Evolutionary conservation across 2,113 vertebrate genomes (phyloP).

Genomic region (Erpornis zantholeuca): DNA sequence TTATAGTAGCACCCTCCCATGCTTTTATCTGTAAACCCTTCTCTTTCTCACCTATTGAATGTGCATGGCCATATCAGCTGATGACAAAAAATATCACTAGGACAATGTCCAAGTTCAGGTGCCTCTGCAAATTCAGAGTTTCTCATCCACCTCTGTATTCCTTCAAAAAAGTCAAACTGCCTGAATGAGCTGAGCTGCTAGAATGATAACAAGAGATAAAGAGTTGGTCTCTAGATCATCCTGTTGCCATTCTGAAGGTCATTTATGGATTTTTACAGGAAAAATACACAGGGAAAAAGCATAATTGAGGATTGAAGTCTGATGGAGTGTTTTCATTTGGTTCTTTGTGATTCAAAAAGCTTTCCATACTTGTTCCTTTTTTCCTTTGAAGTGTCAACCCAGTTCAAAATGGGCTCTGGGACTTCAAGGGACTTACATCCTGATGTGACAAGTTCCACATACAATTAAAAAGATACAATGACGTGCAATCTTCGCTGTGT

Average conservation of each 20-base stretch:
- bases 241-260: background rate
- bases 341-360: background rate
- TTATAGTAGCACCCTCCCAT: background rate
- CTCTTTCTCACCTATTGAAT: background rate
- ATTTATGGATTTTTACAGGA: background rate
- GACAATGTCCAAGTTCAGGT: background rate
- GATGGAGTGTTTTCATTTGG: background rate
- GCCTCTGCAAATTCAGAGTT: background rate
- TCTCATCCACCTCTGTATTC: background rate
- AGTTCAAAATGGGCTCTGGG: conserved; percentile 10
- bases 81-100: background rate
- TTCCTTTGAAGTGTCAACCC: conserved; percentile 13
- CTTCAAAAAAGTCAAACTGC: background rate
- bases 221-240: background rate
- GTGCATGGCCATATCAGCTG: background rate
- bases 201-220: background rate
- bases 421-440: conserved; percentile 35
- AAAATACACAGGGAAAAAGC: background rate
- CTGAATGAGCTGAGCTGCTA: background rate
- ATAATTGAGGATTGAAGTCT: background rate
- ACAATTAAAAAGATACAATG: conserved; percentile 23
- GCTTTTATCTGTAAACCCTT: background rate
- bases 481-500: background rate
- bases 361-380: conserved; percentile 10
- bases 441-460: conserved; percentile 29